Evolutionary conservation across 2,113 vertebrate species (phyloP), one percentile per base, ranked within the genome.

Genomic region (Zootoca vivipara): DNA sequence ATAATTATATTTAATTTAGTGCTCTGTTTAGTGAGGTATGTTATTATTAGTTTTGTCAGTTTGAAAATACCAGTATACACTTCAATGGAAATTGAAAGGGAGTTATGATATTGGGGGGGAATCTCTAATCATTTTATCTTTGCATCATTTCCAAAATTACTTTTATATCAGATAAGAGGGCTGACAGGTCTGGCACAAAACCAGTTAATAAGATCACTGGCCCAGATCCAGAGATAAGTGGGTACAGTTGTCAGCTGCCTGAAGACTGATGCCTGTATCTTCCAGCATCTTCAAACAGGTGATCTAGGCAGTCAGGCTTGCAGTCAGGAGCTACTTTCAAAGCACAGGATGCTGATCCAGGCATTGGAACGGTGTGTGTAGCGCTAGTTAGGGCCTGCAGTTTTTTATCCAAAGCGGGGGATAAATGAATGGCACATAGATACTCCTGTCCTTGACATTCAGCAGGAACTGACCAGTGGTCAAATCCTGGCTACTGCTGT

Each of bases 1-100:
- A 94, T 93, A 94, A 94, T 93, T 93, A 90, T 80, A 86, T 93
- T 88, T 93, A 91, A 91, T 90, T 96, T 42, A 84, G 82, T 85
- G 38, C 46, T 85, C 78, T 9, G 1, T 92, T 92, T 91, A 93
- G 93, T 93, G 92, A 87, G 93, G 92, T 89, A 83, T 2, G 58
- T 85, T 30, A 30, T 88, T 87, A 90, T 93, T 90, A 89, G 82
- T 82, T 93, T 88, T 90, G 73, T 93, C 93, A 95, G 93, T 94
- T 52, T 83, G 92, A 93, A 94, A 88, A 77, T 92, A 82, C 86
- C 85, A 89, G 64, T 79, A 87, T 93, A 85, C 93, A 93, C 89
- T 89, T 26, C 93, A 95, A 93, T 87, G 85, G 92, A 77, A 58
- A n/a, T 52, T 85, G 82, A 93, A 94, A 91, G 89, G 88, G 85